Evolutionary conservation across 2,888 invertebrate genomes (phyloP).

Genomic region (Palloptera scutellata): DNA sequence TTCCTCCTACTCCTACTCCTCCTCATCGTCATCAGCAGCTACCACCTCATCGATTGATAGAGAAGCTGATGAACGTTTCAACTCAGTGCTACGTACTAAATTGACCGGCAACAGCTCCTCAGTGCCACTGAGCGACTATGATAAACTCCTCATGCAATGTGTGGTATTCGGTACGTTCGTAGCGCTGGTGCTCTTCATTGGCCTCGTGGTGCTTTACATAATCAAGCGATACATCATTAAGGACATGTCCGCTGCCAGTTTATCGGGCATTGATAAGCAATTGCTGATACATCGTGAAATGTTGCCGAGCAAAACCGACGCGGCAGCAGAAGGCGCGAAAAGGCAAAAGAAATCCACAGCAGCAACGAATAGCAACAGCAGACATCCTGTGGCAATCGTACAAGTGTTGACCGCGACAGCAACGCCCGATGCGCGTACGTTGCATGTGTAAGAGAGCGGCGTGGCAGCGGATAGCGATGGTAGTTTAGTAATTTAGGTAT

Average conservation of each 20-base stretch:
- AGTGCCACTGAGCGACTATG: neutral
- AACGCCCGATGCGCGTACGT: slow-evolving; percentile 43
- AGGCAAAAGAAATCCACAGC: neutral
- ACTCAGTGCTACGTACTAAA: slow-evolving; percentile 46
- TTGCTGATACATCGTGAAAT: slow-evolving; percentile 49
- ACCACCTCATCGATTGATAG: slow-evolving; percentile 9
- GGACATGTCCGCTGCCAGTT: slow-evolving; percentile 33
- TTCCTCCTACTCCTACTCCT: neutral
- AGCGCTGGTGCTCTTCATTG: slow-evolving; percentile 41
- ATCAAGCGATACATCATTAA: slow-evolving; percentile 45
- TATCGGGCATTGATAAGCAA: slow-evolving; percentile 41
- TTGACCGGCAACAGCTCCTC: slow-evolving; percentile 34
- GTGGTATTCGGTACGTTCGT: slow-evolving; percentile 44
- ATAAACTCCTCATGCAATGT: slow-evolving; percentile 34
- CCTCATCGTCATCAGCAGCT: slow-evolving; percentile 13
- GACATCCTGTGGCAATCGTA: neutral
- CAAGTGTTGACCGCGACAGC: neutral
- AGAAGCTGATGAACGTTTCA: neutral
- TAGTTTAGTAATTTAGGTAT: slow-evolving; percentile 20
- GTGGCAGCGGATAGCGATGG: neutral
- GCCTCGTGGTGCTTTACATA: slow-evolving; percentile 38
- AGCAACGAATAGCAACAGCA: neutral
- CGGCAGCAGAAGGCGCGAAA: slow-evolving; percentile 4
- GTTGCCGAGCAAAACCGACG: slow-evolving; percentile 43
- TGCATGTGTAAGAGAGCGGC: slow-evolving; percentile 47